Conservation (phyloP, 53 echinoderm and acorn worm genomes). For the Temnopleurus reevesii region DNA sequence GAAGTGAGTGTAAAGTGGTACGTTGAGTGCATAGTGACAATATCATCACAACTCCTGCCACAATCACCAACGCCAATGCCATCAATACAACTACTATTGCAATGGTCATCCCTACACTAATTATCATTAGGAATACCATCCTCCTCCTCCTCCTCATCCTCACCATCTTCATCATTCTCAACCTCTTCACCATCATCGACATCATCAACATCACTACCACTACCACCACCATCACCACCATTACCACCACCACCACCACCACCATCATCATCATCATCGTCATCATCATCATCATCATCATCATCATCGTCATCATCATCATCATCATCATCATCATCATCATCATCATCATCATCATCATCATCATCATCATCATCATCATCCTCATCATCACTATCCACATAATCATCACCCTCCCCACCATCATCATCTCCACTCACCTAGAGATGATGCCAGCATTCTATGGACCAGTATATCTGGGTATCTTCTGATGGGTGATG, state of each 20-base stretch:
- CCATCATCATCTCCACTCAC: slow-evolving; percentile 52
- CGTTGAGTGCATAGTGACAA: slow-evolving; percentile 92
- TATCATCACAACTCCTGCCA: too few species aligned
- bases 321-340: neutral
- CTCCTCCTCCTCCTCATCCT: too few species aligned
- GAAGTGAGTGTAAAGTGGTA: slow-evolving; percentile 94
- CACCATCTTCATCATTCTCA: too few species aligned
- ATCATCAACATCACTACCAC: too few species aligned
- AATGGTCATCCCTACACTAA: too few species aligned
- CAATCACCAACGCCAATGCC: too few species aligned
- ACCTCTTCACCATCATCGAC: too few species aligned
- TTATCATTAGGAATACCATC: too few species aligned
- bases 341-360: slow-evolving; percentile 6
- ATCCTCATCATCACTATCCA: neutral
- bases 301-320: slow-evolving; percentile 5
- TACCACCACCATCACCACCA: too few species aligned
- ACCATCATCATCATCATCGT: neutral
- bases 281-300: slow-evolving; percentile 3
- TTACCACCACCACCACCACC: too few species aligned
- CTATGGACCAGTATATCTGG: slow-evolving; percentile 93
- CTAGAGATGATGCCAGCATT: slow-evolving; percentile 80
- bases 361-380: neutral
- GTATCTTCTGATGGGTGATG: slow-evolving; percentile 95
- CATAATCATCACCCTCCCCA: neutral
- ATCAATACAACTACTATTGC: too few species aligned